These are phyloP conservation scores for Ormia ochracea DNA, from an alignment of 2,888 invertebrate genomes.

Conservation along the genomic window DNA sequence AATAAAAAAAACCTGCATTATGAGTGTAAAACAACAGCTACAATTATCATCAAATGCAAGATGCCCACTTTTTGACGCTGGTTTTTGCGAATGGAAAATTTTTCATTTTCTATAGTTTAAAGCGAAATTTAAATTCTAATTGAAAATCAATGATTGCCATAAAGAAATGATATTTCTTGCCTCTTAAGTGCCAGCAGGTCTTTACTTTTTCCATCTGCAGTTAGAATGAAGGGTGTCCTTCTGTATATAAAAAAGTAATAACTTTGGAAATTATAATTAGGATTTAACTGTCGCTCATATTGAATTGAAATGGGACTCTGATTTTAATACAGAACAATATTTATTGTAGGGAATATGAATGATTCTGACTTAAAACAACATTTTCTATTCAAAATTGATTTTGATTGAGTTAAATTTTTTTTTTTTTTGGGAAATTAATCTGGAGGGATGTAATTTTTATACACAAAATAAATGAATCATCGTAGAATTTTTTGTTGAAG, in stretches of 20 bases:
- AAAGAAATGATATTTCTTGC: not conserved
- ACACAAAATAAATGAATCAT: too few relatives aligned
- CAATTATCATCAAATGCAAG: conserved; percentile 6
- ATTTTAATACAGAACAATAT: not conserved
- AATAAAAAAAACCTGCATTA: conserved; percentile 7
- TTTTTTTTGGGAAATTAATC: too few relatives aligned
- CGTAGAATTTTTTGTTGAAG: too few relatives aligned
- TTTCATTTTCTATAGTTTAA: not conserved
- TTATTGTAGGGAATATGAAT: not conserved
- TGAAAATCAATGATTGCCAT: conserved; percentile 44
- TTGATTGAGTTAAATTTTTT: too few relatives aligned
- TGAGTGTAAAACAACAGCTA: conserved; percentile 3
- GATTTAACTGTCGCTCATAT: not conserved
- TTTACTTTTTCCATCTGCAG: too few relatives aligned
- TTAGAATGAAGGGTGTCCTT: too few relatives aligned
- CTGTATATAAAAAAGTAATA: too few relatives aligned
- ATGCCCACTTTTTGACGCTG: conserved; percentile 17
- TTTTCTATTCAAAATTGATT: too few relatives aligned
- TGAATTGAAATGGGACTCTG: too few relatives aligned
- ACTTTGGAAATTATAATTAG: too few relatives aligned
- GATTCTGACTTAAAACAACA: not conserved
- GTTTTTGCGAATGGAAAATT: conserved; percentile 9
- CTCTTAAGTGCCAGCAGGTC: too few relatives aligned
- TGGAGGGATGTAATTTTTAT: too few relatives aligned
- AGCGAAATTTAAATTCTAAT: conserved; percentile 26